Conservation (phyloP, 2,888 invertebrate species). For the Eilema caniola region DNA sequence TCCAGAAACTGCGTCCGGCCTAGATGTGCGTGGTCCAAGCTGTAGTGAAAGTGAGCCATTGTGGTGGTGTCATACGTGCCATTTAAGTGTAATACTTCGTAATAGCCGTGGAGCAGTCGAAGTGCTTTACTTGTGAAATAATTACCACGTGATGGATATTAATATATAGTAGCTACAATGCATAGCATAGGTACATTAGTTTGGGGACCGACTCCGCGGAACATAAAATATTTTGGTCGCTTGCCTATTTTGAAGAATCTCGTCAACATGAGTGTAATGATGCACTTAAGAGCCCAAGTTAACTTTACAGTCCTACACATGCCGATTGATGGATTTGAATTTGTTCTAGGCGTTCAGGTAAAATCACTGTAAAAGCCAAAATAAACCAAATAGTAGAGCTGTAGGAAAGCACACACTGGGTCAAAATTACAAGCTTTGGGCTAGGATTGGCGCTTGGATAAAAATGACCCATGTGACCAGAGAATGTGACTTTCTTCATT, state of each 20-base stretch:
- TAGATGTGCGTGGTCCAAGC: slow-evolving; percentile 70
- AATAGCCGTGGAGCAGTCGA: slow-evolving; percentile 20
- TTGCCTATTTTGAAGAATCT: no score
- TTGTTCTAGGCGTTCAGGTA: no score
- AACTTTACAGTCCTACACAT: background rate
- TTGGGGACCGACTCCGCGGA: no score
- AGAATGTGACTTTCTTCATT: no score
- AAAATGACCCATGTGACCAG: no score
- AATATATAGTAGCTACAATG: background rate
- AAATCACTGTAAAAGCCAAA: background rate
- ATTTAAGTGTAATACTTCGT: slow-evolving; percentile 44
- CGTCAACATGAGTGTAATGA: no score
- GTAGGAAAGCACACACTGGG: background rate
- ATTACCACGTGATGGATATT: background rate
- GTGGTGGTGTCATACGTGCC: slow-evolving; percentile 60
- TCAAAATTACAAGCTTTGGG: no score
- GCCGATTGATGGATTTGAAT: background rate
- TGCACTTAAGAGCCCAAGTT: no score
- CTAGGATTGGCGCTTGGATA: no score
- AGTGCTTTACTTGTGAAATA: slow-evolving; percentile 15
- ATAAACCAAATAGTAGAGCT: background rate
- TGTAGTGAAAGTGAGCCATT: slow-evolving; percentile 70
- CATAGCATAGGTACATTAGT: background rate
- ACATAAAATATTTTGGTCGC: background rate
- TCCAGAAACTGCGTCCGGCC: slow-evolving; percentile 81